phyloP scores from a whole-genome alignment of 2,888 invertebrate genomes.

The Sipha maydis region DNA sequence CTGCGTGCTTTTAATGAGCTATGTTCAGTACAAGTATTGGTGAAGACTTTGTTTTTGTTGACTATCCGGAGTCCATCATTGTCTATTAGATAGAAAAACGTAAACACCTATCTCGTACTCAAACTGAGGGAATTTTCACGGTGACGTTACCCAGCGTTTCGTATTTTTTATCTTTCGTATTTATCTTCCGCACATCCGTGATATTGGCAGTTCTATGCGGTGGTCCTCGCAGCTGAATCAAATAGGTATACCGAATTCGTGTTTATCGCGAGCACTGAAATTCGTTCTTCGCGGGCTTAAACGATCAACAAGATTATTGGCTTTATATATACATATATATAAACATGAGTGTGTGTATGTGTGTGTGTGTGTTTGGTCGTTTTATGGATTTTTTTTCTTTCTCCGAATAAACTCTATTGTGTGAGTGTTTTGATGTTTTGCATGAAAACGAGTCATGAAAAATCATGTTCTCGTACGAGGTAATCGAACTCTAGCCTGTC shows the following conservation, averaged over 20 bases:
- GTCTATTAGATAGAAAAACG: background rate
- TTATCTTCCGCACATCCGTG: background rate
- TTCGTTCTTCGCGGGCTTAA: background rate
- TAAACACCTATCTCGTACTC: background rate
- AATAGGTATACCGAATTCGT: background rate
- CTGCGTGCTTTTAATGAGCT: too few species aligned
- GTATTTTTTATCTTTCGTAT: slow-evolving; percentile 7
- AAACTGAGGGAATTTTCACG: background rate
- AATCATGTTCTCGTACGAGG: slow-evolving; percentile 14
- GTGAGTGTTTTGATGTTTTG: slow-evolving; percentile 9
- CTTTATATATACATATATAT: background rate
- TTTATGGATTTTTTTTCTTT: background rate
- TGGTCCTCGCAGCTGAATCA: background rate
- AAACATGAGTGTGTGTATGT: background rate
- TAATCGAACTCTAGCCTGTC: slow-evolving; percentile 45
- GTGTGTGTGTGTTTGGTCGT: background rate
- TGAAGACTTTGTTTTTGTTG: background rate
- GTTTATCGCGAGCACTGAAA: background rate
- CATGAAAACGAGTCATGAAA: slow-evolving; percentile 7
- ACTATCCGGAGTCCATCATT: background rate
- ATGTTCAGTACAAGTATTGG: too few species aligned
- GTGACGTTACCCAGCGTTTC: slow-evolving; percentile 33
- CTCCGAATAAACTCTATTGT: too few species aligned
- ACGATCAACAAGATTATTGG: background rate
- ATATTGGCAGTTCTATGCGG: background rate